phyloP scores from a whole-genome alignment of 2,797 vertebrate species.

The Cynopterus sphinx region DNA sequence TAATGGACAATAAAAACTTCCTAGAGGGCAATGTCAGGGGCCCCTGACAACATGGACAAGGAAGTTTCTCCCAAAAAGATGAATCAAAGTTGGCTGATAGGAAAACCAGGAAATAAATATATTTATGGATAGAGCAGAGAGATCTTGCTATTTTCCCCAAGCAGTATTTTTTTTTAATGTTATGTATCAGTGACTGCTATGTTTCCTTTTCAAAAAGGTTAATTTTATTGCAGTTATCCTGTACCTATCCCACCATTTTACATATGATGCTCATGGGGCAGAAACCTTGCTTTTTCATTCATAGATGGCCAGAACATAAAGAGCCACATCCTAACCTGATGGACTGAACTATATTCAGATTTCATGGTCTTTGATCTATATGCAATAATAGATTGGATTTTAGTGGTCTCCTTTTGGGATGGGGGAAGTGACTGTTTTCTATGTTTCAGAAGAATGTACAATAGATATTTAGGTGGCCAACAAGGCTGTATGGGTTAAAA shows the following conservation, averaged over 20 bases:
- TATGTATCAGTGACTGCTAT: background rate
- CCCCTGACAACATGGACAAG: background rate
- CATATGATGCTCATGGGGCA: background rate
- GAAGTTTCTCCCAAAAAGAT: constrained; percentile 11
- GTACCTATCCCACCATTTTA: background rate
- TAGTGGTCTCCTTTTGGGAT: background rate
- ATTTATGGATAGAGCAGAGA: background rate
- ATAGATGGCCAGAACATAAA: background rate
- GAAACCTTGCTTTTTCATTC: background rate
- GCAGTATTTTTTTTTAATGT: background rate
- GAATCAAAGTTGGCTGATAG: background rate
- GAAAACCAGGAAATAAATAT: background rate
- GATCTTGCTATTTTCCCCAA: background rate
- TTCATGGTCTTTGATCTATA: background rate
- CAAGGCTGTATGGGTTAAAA: background rate
- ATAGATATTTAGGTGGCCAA: background rate
- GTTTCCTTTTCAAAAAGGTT: background rate
- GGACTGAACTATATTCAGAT: background rate
- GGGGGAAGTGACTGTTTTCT: background rate
- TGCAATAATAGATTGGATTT: background rate
- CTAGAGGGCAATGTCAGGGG: background rate
- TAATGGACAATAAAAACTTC: background rate
- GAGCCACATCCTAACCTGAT: background rate
- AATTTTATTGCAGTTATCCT: background rate
- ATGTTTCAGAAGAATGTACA: background rate